phyloP scores from a whole-genome alignment of 2,888 invertebrate genomes.

The Microchrysa polita region DNA sequence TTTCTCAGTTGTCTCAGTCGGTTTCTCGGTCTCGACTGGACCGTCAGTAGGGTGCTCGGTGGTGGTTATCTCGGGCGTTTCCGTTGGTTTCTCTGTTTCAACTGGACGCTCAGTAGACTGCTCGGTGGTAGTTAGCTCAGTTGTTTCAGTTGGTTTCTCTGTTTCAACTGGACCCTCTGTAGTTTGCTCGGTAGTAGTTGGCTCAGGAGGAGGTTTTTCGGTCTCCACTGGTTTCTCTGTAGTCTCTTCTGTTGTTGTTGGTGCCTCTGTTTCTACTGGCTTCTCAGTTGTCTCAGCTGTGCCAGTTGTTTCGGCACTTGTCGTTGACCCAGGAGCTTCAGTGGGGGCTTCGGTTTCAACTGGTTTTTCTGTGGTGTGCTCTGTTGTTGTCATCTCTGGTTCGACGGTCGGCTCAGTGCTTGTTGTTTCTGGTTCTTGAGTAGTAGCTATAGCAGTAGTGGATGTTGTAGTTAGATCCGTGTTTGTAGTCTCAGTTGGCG shows the following conservation, averaged over 20 bases:
- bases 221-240: background rate
- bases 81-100: too few species aligned
- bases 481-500: background rate
- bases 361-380: background rate
- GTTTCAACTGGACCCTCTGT: background rate
- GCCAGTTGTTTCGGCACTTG: background rate
- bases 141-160: background rate
- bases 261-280: background rate
- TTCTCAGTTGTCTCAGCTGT: background rate
- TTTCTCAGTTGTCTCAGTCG: background rate
- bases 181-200: too few species aligned
- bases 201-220: background rate
- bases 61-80: background rate
- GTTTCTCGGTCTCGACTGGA: background rate
- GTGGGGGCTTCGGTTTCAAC: background rate
- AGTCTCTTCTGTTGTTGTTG: background rate
- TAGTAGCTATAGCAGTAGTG: background rate
- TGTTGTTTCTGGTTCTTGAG: background rate
- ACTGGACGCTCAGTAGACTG: background rate
- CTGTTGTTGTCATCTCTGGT: constrained; percentile 10
- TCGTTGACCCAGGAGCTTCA: background rate
- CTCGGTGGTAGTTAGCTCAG: background rate
- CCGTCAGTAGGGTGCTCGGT: background rate
- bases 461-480: background rate
- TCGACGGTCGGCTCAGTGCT: background rate